Evolutionary conservation across 2,888 invertebrate species (phyloP), one percentile per base, ranked within the genome.

Genomic region (Lycocerus yunnanus): DNA sequence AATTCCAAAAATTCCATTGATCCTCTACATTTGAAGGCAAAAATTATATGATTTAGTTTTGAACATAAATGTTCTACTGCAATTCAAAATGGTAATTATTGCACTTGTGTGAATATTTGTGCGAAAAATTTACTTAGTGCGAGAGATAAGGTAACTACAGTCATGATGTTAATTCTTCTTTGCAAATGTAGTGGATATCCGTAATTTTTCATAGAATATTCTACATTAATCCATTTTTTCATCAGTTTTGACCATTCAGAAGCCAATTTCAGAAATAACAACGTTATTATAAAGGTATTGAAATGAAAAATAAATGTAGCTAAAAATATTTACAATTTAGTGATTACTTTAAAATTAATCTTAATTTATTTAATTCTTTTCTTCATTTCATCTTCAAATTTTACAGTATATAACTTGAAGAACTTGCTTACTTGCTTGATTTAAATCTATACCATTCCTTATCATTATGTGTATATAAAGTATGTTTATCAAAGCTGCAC

Each of bases 211-310:
- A 88, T 81, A 76, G 85, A 85, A 0, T 82, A 82, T 73, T 88
- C 88, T 24, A 87, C 81, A 67, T 83, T 84, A 63, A 85, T 84
- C 88, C 88, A 88, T 20, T 84, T 83, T 27, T 82, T 74, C 71
- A 86, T 84, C 10, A 89, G 81, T 16, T 78, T 79, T 1, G 88
- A 88, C 90, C 89, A 90, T 58, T 86, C 82, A 68, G 80, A 84
- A 0, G 89, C 88, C 43, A 89, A 80, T 74, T 86, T 88, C 79
- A 91, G 85, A 43, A 90, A 90, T 1, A 91, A 80, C 5, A 73
- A 9, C 5, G 69, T 67, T 20, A 69, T 16, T 11, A 59, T 5
- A 0, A 73, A 66, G 4, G 73, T 73, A 18, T 20, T 61, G 1
- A 73, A 10, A 15, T 73, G 69, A 27, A 73, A 73, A 27, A 59